phyloP scores from a whole-genome alignment of 2,113 vertebrate species.

The Hiodon alosoides region DNA sequence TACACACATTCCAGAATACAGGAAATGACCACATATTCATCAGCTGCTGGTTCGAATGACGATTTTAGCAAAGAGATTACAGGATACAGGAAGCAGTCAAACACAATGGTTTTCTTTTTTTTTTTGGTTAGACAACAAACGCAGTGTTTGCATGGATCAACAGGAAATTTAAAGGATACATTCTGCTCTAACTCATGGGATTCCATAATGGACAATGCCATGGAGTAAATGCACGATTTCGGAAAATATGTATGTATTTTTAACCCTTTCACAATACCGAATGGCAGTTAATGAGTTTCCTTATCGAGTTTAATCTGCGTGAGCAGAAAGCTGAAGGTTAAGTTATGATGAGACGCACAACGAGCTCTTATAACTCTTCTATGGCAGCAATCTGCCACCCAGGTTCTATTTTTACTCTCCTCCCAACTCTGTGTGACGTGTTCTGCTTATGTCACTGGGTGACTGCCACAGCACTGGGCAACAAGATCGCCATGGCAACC shows the following conservation, averaged over 20 bases:
- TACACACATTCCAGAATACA: background rate
- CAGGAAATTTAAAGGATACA: too few relatives aligned
- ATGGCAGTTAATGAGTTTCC: background rate
- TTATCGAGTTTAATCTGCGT: background rate
- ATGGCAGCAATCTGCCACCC: conserved; percentile 32
- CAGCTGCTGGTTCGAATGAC: too few relatives aligned
- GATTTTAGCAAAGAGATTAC: too few relatives aligned
- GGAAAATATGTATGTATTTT: background rate
- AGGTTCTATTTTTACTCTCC: conserved; percentile 38
- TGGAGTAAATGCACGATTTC: too few relatives aligned
- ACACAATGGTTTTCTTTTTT: background rate
- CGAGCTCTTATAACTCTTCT: conserved; percentile 2
- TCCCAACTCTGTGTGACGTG: conserved; percentile 28
- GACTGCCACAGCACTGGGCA: conserved; percentile 44
- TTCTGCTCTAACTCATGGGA: too few relatives aligned
- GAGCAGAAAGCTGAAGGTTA: background rate
- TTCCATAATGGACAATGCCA: too few relatives aligned
- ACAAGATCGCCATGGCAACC: conserved; percentile 66
- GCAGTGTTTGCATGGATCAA: too few relatives aligned
- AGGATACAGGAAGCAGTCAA: background rate
- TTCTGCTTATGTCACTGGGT: conserved; percentile 59
- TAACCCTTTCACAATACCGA: background rate
- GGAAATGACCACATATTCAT: too few relatives aligned
- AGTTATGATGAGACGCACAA: background rate
- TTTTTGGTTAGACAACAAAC: background rate